Base-by-base conservation (phyloP, 2,113 vertebrate species). In the Urocynchramus pylzowi region DNA sequence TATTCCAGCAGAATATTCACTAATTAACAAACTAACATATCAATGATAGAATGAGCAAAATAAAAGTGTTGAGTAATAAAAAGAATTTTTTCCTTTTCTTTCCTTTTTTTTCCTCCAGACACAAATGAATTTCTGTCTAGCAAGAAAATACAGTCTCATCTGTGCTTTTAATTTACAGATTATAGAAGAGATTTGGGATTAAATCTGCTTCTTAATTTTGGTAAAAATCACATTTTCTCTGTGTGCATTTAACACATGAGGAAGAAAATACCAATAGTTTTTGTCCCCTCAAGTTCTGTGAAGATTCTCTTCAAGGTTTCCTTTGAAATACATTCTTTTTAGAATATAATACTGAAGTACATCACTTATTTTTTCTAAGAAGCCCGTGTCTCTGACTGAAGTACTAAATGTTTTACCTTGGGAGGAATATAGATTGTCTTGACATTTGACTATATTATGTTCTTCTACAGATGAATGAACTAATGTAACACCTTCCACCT, bases 401-500 rank as follows among this genome's bases (percentile, higher is more conserved):
- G 27, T 70, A 61, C n/a, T 84, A 61, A 78, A 65, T 65, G 23
- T 73, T 92, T 93, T 69, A 87, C 68, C 45, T 84, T 42, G 21
- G 13, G 16, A 90, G 19, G 50, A 84, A 52, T 93, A 92, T 19
- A 84, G 39, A 86, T 92, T 63, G 41, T 74, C 50, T 86, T 95
- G 90, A 93, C 86, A 92, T 95, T 95, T 93, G 41, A 54, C 47
- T 93, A 18, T 65, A 88, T 74, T 86, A 67, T 77, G 42, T 74
- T 78, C 41, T 84, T 85, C 71, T 86, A n/a, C 47, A 92, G 71
- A 83, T 49, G 31, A 90, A 94, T 45, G 39, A 90, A 76, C 67
- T 90, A 60, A 93, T 92, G 65, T 52, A 93, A 50, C 14, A 3
- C 65, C 76, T 92, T 77, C 31, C 50, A 84, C 59, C 9, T 30